These are phyloP conservation scores for Centruroides vittatus DNA, from an alignment of 1,140 invertebrate species.

Conservation along the genomic window DNA sequence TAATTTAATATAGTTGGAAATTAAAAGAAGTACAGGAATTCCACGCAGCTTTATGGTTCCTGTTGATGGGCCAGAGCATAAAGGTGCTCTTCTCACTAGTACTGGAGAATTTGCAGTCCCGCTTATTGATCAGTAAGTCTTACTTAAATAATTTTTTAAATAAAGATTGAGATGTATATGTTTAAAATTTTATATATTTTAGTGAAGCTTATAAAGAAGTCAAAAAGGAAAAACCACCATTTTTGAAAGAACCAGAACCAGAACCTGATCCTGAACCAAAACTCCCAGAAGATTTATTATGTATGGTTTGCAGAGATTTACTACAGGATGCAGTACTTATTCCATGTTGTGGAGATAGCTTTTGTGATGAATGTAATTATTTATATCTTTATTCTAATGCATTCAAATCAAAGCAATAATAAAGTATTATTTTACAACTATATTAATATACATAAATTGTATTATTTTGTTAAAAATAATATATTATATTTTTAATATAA, in stretches of 20 bases:
- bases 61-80: conserved; percentile 71
- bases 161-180: not conserved
- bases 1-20: conserved; percentile 36
- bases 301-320: conserved; percentile 83
- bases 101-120: conserved; percentile 82
- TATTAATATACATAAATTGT: not conserved
- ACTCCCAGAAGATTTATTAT: conserved; percentile 80
- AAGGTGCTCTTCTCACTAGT: conserved; percentile 85
- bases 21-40: conserved; percentile 92
- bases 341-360: conserved; percentile 92
- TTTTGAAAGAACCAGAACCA: conserved; percentile 37
- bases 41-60: conserved; percentile 90
- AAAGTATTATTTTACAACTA: not conserved
- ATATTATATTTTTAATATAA: no score
- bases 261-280: conserved; percentile 37
- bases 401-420: not conserved
- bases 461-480: not conserved
- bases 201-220: conserved; percentile 63
- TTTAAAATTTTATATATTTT: conserved; percentile 22
- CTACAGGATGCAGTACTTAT: conserved; percentile 91
- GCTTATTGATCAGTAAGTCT: conserved; percentile 72
- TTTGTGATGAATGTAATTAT: conserved; percentile 90
- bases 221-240: conserved; percentile 49
- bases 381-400: not conserved
- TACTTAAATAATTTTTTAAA: not conserved